Evolutionary conservation across 92 coral and sea anemone species (phyloP).

Genomic region (Heteractis magnifica): DNA sequence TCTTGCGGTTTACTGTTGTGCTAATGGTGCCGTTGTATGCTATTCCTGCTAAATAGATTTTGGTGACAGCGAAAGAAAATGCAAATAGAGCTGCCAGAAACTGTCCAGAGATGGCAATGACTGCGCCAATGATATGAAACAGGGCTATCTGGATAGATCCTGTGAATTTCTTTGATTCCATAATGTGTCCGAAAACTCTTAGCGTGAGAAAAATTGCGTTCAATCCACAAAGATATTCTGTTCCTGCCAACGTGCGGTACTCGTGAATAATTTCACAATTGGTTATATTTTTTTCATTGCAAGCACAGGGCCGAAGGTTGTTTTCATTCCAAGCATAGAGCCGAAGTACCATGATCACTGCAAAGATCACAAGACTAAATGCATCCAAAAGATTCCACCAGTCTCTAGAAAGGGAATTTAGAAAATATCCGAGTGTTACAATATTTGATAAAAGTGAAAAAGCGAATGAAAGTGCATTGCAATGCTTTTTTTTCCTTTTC

Average conservation of each 20-base stretch:
- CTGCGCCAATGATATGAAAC: constrained; percentile 29
- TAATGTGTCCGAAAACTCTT: constrained; percentile 49
- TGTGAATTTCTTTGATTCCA: constrained; percentile 37
- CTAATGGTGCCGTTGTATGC: no score
- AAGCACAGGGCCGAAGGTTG: constrained; percentile 29
- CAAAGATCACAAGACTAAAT: constrained; percentile 22
- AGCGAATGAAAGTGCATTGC: no score
- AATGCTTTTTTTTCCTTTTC: no score
- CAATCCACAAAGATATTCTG: constrained; percentile 47
- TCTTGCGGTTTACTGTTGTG: no score
- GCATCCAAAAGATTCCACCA: constrained; percentile 52
- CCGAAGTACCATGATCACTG: constrained; percentile 16
- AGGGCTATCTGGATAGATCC: constrained; percentile 52
- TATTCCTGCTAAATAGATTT: constrained; percentile 31
- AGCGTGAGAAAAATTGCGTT: constrained; percentile 34
- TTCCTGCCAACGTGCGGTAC: constrained; percentile 9
- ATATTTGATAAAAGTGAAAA: no score
- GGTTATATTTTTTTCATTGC: no score
- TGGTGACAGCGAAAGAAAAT: constrained; percentile 42
- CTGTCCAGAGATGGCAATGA: constrained; percentile 37
- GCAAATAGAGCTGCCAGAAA: constrained; percentile 34
- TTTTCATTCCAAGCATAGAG: constrained; percentile 32
- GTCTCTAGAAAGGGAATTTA: constrained; percentile 22
- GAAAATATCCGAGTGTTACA: not conserved
- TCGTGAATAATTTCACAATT: no score